Base-by-base conservation (phyloP, 2,113 vertebrate species). In the Cettia cetti region DNA sequence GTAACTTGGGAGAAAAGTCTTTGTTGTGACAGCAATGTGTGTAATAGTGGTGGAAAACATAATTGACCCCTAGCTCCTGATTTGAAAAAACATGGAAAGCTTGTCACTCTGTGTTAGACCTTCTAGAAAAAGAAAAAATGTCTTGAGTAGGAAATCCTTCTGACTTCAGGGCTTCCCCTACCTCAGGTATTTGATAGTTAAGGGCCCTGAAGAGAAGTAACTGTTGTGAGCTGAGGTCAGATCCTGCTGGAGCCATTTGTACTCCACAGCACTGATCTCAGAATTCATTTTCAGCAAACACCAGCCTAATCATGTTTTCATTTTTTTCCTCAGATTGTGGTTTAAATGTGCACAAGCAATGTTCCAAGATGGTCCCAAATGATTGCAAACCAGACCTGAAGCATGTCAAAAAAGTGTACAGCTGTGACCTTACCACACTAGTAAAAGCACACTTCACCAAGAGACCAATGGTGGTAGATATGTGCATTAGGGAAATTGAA, bases 401-500 rank as follows among this genome's bases (percentile, higher is more conserved):
- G 93, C 98, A 98, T 12, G 98, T 99, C 86, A 99, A 98, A 84
- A 98, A 98, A 82, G 98, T 98, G 68, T 98, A 99, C 98, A 99
- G 99, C 98, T 99, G 99, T 86, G 99, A 99, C 97, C 99, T 99
- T 42, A 99, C 99, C 14, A 99, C 99, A 0, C 98, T 99, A 60
- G 99, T 99, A 86, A 99, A 99, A 98, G 99, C 99, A 54, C 99
- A 99, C 97, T 99, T 99, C 97, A 97, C 98, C 11, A 99, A 99
- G 95, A 97, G 99, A 88, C 99, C 99, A 22, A 99, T 99, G 99
- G 99, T 99, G 80, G 99, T 99, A 31, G 99, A 99, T 97, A 99
- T 99, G 99, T 99, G 99, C 98, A 99, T 99, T 96, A 98, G 99
- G 95, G 99, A 99, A 91, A 99, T 99, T 39, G 99, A 99, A 89